Evolutionary conservation across 2,797 vertebrate genomes (phyloP), one percentile per base, ranked within the genome.

Genomic region (Somateria mollissima): DNA sequence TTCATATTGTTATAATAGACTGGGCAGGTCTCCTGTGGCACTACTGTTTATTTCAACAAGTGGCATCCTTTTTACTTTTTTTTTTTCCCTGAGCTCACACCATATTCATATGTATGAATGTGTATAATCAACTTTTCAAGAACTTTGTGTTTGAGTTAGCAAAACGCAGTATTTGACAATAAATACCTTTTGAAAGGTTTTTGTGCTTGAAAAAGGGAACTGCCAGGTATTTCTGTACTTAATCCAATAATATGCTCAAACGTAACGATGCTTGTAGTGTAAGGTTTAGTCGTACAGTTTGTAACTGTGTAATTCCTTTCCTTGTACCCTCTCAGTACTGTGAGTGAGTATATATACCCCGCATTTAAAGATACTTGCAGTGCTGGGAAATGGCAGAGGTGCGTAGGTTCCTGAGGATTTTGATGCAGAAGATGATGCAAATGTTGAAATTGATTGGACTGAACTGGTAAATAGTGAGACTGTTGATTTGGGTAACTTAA

Each of bases 81-180:
- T 24, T 45, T 43, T 47, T 8, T 20, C 13, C 13, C 34, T 5
- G 9, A 22, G 11, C 39, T 57, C 62, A 51, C n/a, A 10, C 47
- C n/a, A 1, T 8, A 10, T 5, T 69, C 36, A 0, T 0, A 10
- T 0, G 1, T 27, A 0, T 25, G 28, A 34, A 24, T 7, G 8
- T 10, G 19, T 12, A 3, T 49, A 1, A 2, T 24, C 7, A 0
- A 1, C 0, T 56, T 62, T 18, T 18, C 43, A 25, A 37, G 54
- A 45, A 7, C 17, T 45, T 51, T 10, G 2, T 19, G 53, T 57
- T 57, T 1, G 1, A 43, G 16, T 74, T 17, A 6, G 37, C 25
- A 28, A 39, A 39, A 28, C 5, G 8, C 37, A 39, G 54, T n/a
- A 16, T 57, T 57, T 32, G 61, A 14, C 61, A 21, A 39, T 64